phyloP scores from a whole-genome alignment of 2,113 vertebrate genomes.

The Hypomesus transpacificus region DNA sequence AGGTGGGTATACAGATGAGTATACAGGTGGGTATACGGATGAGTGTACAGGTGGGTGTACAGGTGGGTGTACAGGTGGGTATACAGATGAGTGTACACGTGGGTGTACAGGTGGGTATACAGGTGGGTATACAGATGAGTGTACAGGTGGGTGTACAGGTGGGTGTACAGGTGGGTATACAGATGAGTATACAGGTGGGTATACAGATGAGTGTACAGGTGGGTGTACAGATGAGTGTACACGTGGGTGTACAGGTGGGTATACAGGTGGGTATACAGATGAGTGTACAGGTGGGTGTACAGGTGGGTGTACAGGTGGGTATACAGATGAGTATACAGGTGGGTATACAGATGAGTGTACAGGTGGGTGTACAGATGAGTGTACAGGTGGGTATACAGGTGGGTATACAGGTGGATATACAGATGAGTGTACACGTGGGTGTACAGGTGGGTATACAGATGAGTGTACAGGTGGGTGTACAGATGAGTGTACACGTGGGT shows the following conservation, averaged over 20 bases:
- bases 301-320: no score
- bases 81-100: no score
- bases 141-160: not conserved
- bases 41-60: not conserved
- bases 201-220: no score
- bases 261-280: constrained; percentile 9
- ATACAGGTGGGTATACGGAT: not conserved
- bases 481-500: no score
- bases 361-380: no score
- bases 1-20: not conserved
- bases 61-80: constrained; percentile 7
- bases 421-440: no score
- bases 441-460: not conserved
- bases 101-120: not conserved
- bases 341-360: constrained; percentile 4
- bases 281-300: constrained; percentile 3
- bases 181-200: no score
- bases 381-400: constrained; percentile 14
- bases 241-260: no score
- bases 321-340: constrained; percentile 5
- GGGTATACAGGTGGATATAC: not conserved
- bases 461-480: not conserved
- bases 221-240: no score
- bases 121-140: no score
- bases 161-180: not conserved